These are phyloP conservation scores for Cyanoderma ruficeps DNA, from an alignment of 2,113 vertebrate species.

Conservation along the genomic window DNA sequence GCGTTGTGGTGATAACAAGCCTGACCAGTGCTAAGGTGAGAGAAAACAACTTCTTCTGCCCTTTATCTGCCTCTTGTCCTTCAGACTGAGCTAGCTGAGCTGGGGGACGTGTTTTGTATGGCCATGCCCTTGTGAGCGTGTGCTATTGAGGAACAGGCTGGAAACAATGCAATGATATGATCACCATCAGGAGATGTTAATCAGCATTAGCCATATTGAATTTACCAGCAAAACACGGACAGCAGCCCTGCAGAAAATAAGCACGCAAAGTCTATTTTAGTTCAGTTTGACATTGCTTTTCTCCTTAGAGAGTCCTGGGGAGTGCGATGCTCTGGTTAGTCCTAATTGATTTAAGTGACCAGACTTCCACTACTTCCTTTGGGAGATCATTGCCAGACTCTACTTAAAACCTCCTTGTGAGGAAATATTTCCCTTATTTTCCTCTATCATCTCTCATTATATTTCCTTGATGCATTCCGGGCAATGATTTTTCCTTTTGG, in stretches of 20 bases:
- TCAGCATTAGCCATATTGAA: conserved; percentile 50
- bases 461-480: background rate
- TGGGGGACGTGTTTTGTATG: background rate
- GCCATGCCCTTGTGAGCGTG: background rate
- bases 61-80: background rate
- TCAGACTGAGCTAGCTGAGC: background rate
- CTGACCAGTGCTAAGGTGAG: background rate
- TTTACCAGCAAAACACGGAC: background rate
- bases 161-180: conserved; percentile 2
- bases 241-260: conserved; percentile 20
- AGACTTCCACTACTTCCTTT: conserved; percentile 63
- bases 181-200: conserved; percentile 24
- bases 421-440: conserved; percentile 48
- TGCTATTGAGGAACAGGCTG: background rate
- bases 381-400: conserved; percentile 53
- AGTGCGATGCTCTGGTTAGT: conserved; percentile 15
- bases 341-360: conserved; percentile 61
- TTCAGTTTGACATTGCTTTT: background rate
- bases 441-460: conserved; percentile 8
- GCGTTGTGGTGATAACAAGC: fast-evolving
- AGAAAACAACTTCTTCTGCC: background rate
- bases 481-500: background rate
- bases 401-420: conserved; percentile 28
- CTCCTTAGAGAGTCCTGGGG: background rate
- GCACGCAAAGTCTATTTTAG: conserved; percentile 11